These are phyloP conservation scores for Trypoxylus dichotomus DNA, from an alignment of 1,140 invertebrate genomes.

Conservation along the genomic window DNA sequence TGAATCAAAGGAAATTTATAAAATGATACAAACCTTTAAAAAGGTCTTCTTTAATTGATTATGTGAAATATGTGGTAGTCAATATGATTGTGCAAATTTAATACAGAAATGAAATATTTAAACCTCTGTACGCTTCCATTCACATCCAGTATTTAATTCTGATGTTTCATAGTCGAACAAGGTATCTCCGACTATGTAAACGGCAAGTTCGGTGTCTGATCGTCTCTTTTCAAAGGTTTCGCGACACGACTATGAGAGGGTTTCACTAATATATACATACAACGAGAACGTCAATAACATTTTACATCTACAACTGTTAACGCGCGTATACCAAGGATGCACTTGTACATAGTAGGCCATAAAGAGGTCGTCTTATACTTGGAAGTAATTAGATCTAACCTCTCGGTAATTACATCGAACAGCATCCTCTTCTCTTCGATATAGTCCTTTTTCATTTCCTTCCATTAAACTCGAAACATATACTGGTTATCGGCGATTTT, in stretches of 20 bases:
- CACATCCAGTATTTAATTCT: too few relatives aligned
- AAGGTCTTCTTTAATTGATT: too few relatives aligned
- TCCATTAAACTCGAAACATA: not conserved
- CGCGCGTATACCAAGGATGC: not conserved
- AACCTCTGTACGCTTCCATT: too few relatives aligned
- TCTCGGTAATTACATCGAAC: not conserved
- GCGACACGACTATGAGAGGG: not conserved
- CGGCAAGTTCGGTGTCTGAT: not conserved
- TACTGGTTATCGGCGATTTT: not conserved
- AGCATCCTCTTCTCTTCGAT: not conserved
- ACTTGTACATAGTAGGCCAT: not conserved
- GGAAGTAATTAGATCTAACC: not conserved
- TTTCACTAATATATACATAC: not conserved
- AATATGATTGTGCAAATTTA: too few relatives aligned
- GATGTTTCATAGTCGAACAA: not conserved
- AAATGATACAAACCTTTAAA: too few relatives aligned
- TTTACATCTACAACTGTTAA: conserved; percentile 9
- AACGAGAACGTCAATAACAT: not conserved
- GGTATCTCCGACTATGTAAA: not conserved
- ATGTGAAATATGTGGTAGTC: too few relatives aligned
- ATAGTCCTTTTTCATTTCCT: not conserved
- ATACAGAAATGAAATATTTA: too few relatives aligned
- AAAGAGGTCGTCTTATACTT: conserved; percentile 9
- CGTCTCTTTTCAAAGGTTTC: conserved; percentile 15
- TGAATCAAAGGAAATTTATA: too few relatives aligned